Percentiles rank a stretch among this genome's conserved stretches.
Conservation (phyloP, 2,888 invertebrate species). For the Drosophila nr. perissopoda region DNA sequence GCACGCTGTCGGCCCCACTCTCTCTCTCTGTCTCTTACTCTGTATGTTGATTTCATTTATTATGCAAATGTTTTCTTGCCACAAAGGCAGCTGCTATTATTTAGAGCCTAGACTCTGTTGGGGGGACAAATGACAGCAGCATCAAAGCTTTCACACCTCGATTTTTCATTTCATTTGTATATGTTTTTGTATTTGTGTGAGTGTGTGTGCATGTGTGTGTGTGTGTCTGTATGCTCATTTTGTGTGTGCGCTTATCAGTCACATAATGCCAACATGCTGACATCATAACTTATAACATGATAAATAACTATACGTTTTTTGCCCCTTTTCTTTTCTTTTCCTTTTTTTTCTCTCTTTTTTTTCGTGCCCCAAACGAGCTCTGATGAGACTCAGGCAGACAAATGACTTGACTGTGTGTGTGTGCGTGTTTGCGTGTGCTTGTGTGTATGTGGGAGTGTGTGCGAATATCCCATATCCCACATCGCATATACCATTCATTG, state of each 20-base stretch:
- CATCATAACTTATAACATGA: slow-evolving; percentile 81
- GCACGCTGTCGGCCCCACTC: slow-evolving; percentile 4
- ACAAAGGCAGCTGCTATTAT: slow-evolving; percentile 10
- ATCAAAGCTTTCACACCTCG: slow-evolving; percentile 76
- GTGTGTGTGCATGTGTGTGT: slow-evolving; percentile 24
- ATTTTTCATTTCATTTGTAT: slow-evolving; percentile 79
- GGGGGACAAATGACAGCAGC: slow-evolving; percentile 67
- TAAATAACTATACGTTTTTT: slow-evolving; percentile 72
- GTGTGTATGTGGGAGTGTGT: slow-evolving; percentile 32
- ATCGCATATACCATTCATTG: slow-evolving; percentile 26
- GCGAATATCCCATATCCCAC: not conserved
- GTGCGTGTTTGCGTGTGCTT: slow-evolving; percentile 10
- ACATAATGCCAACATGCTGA: slow-evolving; percentile 77
- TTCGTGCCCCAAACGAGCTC: slow-evolving; percentile 27
- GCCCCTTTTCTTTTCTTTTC: slow-evolving; percentile 42
- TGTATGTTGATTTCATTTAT: slow-evolving; percentile 71
- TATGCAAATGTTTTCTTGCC: slow-evolving; percentile 65
- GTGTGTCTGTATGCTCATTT: slow-evolving; percentile 46
- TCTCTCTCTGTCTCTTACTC: not conserved
- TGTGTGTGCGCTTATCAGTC: slow-evolving; percentile 71
- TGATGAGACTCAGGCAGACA: slow-evolving; percentile 68
- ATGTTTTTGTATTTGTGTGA: slow-evolving; percentile 29
- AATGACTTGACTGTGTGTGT: slow-evolving; percentile 66
- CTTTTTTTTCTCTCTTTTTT: slow-evolving; percentile 35
- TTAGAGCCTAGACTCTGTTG: slow-evolving; percentile 52